phyloP scores from a whole-genome alignment of 1,140 invertebrate species.

The Latrodectus geometricus region DNA sequence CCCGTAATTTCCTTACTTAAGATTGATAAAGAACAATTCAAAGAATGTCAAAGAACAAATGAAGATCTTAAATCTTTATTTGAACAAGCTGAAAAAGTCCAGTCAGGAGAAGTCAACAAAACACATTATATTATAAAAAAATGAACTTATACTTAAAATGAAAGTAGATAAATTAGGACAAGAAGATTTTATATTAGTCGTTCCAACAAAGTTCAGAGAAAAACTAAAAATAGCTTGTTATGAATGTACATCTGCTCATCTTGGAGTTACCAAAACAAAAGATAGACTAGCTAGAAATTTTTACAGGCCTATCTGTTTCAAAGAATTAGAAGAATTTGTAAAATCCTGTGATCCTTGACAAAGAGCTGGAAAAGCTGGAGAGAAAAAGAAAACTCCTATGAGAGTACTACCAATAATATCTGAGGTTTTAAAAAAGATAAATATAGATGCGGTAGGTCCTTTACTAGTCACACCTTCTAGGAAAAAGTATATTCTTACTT shows the following conservation, averaged over 20 bases:
- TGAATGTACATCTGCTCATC: neutral
- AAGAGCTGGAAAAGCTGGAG: neutral
- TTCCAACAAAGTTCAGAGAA: neutral
- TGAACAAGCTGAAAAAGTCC: neutral
- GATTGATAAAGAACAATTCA: constrained; percentile 3
- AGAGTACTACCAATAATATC: constrained; percentile 5
- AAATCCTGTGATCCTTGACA: neutral
- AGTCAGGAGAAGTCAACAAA: neutral
- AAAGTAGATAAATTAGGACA: neutral
- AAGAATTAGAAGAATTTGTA: constrained; percentile 17
- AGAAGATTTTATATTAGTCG: neutral
- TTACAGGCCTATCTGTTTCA: constrained; percentile 12
- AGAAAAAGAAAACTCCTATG: constrained; percentile 13
- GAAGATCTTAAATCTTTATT: neutral
- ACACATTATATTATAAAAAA: neutral
- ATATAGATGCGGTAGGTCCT: constrained; percentile 12
- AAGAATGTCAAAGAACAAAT: neutral
- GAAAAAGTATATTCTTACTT: constrained; percentile 12
- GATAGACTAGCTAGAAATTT: neutral
- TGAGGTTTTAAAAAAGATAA: constrained; percentile 4
- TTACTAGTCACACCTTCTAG: neutral
- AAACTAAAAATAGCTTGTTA: neutral
- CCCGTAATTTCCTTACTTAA: neutral
- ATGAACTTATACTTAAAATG: neutral
- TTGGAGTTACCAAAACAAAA: constrained; percentile 11